A percentile compares a stretch with the other conserved stretches of the same genome.
phyloP scores from a whole-genome alignment of 2,113 vertebrate genomes.

The Sinocyclocheilus rhinocerous region DNA sequence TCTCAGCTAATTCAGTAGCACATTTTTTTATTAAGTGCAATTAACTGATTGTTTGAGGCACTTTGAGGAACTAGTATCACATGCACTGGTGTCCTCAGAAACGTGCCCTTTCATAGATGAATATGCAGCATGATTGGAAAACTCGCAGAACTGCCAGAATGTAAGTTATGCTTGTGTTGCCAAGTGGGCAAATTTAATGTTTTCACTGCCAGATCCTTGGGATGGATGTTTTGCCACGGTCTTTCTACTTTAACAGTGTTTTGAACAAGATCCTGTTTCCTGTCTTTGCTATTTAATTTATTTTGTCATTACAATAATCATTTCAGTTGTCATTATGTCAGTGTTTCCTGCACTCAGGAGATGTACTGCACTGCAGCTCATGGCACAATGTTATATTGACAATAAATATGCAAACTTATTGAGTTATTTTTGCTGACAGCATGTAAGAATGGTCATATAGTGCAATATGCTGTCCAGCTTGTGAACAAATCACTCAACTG shows the following conservation, averaged over 20 bases:
- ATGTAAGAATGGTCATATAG: background rate
- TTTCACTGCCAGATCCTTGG: conserved; percentile 17
- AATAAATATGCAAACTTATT: background rate
- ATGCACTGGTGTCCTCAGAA: conserved; percentile 1
- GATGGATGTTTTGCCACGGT: background rate
- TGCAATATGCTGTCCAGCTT: background rate
- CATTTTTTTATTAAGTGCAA: background rate
- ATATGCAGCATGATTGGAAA: conserved; percentile 35
- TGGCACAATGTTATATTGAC: background rate
- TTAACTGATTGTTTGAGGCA: background rate
- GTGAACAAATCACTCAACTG: background rate
- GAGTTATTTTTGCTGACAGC: background rate
- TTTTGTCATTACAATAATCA: background rate
- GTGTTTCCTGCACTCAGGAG: background rate
- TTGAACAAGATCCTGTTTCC: background rate
- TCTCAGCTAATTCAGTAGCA: background rate
- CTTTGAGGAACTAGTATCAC: conserved; percentile 7
- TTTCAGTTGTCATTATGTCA: background rate
- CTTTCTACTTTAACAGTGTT: background rate
- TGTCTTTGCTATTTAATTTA: background rate
- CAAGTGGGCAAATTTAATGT: conserved; percentile 50
- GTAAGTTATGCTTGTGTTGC: conserved; percentile 24
- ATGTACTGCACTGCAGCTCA: background rate
- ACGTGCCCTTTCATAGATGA: conserved; percentile 16
- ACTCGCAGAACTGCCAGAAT: conserved; percentile 11